Base-by-base conservation (phyloP, 2,797 vertebrate species). In the Emys orbicularis region DNA sequence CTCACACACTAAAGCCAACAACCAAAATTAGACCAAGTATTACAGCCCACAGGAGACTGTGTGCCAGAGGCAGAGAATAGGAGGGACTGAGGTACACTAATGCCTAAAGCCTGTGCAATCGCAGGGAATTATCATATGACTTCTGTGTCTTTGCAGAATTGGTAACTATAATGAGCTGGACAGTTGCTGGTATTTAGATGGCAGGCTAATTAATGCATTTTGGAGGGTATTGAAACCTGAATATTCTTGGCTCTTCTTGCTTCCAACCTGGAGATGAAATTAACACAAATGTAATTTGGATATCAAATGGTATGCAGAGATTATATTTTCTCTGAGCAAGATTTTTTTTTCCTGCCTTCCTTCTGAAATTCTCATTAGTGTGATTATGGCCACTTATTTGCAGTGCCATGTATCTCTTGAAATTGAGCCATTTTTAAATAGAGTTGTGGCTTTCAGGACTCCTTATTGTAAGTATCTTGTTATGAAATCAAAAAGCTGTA, bases 241-340 rank as follows among this genome's bases (percentile, higher is more conserved):
- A 91, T 83, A 7, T 87, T 87, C 34, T 86, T 16, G 4, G 8
- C 88, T n/a, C 50, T 84, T 83, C 81, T 27, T 2, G 23, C 87
- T 90, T 96, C 84, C 9, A n/a, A 90, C 89, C 84, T 93, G 85
- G 87, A 90, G 72, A 54, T 81, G 59, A 10, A 25, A 79, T 83
- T 27, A 94, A 21, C 65, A 88, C 83, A 41, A 88, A 74, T 19
- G 87, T 94, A 31, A 84, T 91, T 93, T 65, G 81, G 49, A 68
- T 25, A 3, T 31, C n/a, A 5, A 18, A 56, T 61, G 53, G 18
- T 79, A 57, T 13, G 25, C 16, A 49, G 37, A 84, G 37, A 74
- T 34, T 59, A 25, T 90, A 89, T 74, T 82, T 41, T 5, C 27
- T 81, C 4, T 37, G 8, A 18, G 27, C 19, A 47, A 34, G 18